Base-by-base conservation (phyloP, 2,888 invertebrate genomes). In the Encarsia formosa region DNA sequence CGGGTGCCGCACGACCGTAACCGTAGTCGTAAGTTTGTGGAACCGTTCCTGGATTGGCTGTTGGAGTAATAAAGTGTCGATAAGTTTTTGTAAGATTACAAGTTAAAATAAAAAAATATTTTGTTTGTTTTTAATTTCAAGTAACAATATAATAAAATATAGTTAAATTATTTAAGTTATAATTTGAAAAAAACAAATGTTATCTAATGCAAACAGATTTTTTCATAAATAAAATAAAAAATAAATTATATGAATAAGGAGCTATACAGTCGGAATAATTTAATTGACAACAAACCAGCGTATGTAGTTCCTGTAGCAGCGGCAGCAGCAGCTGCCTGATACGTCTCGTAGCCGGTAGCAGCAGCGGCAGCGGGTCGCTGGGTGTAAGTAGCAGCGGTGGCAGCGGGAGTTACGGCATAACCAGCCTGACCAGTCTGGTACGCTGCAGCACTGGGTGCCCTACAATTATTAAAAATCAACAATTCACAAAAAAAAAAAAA, bases 401-500 rank as follows among this genome's bases (percentile, higher is more conserved):
- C 86, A 58, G 88, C 85, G 37, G 87, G 84, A 52, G 87, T 86
- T 77, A 88, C 88, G 60, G 87, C 89, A 78, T 90, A 91, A 60
- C 89, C 88, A 46, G 89, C 84, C 73, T 90, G 90, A 20, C 88
- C 86, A 23, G 89, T 84, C 63, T 85, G 86, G 76, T 92, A 92
- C 23, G 89, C 87, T 45, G 89, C 87, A 59, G 88, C 87, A 60
- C 87, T 85, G 48, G 87, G 85, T 52, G 87, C 85, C 67, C 56
- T 56, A 23, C 2, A 24, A n/a, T n/a, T n/a, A n/a, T n/a, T n/a
- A n/a, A n/a, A n/a, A n/a, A n/a, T n/a, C n/a, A n/a, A n/a, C n/a
- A n/a, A n/a, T n/a, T n/a, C n/a, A n/a, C n/a, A n/a, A n/a, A n/a
- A n/a, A n/a, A n/a, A n/a, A n/a, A n/a, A n/a, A n/a, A n/a, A n/a